These are phyloP conservation scores for Porites australiensis DNA, from an alignment of 64 coral and sea anemone species.

Conservation along the genomic window DNA sequence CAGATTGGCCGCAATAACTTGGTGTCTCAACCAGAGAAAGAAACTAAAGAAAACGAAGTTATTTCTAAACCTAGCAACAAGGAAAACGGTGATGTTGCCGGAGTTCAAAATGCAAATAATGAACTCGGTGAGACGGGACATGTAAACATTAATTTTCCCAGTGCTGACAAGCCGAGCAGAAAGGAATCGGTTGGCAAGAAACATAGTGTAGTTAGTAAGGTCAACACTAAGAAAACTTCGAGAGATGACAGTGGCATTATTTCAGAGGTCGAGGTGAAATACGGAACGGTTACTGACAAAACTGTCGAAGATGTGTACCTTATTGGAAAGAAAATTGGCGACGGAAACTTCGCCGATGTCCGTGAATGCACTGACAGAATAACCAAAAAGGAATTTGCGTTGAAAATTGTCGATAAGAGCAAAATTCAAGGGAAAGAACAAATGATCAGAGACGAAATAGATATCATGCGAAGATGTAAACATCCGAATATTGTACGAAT, in stretches of 20 bases:
- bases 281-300: constrained; percentile 78
- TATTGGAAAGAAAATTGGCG: constrained; percentile 92
- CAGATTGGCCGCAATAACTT: constrained; percentile 64
- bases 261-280: constrained; percentile 59
- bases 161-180: not conserved
- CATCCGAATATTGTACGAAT: constrained; percentile 93
- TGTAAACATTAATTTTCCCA: not conserved
- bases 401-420: constrained; percentile 97
- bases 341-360: constrained; percentile 95
- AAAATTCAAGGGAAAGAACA: constrained; percentile 94
- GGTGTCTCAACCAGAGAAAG: constrained; percentile 39
- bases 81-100: not conserved
- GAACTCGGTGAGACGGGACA: not conserved
- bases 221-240: constrained; percentile 26
- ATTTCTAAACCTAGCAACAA: not conserved
- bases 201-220: not conserved
- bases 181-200: constrained; percentile 1
- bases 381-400: constrained; percentile 86
- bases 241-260: constrained; percentile 32
- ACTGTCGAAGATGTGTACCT: constrained; percentile 86
- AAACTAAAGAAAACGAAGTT: constrained; percentile 21
- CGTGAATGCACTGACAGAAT: constrained; percentile 82
- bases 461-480: constrained; percentile 89
- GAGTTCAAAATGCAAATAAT: not conserved
- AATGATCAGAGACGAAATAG: constrained; percentile 96